A percentile compares a stretch with the other conserved stretches of the same genome.
These are phyloP conservation scores for Alentia gelatinosa DNA, from an alignment of 2,888 invertebrate species.

Conservation along the genomic window DNA sequence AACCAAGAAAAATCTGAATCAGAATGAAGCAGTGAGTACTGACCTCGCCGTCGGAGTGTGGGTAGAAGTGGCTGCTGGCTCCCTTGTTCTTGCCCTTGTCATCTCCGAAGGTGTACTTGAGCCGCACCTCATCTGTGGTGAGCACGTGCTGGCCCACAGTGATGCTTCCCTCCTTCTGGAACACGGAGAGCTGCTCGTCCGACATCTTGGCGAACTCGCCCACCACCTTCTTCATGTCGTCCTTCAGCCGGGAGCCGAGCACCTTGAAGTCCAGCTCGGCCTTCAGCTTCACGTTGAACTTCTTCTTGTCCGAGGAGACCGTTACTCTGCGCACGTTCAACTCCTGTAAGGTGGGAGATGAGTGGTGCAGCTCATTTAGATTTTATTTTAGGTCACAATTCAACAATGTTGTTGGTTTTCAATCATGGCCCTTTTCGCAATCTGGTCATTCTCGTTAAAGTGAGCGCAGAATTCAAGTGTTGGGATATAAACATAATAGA, in stretches of 20 bases:
- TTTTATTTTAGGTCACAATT: too few relatives aligned
- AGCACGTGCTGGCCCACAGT: slow-evolving; percentile 89
- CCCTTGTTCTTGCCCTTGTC: slow-evolving; percentile 73
- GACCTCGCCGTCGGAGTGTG: slow-evolving; percentile 91
- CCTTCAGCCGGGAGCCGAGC: slow-evolving; percentile 92
- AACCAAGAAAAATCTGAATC: too few relatives aligned
- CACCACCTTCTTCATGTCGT: slow-evolving; percentile 92
- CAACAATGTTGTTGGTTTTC: too few relatives aligned
- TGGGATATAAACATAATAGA: too few relatives aligned
- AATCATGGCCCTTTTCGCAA: too few relatives aligned
- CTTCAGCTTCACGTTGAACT: slow-evolving; percentile 93
- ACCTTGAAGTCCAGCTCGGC: slow-evolving; percentile 97
- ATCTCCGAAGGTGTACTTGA: slow-evolving; percentile 89
- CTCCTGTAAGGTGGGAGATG: too few relatives aligned
- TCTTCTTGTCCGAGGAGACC: slow-evolving; percentile 92
- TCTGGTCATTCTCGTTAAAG: too few relatives aligned
- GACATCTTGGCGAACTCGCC: slow-evolving; percentile 86
- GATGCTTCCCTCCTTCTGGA: slow-evolving; percentile 86
- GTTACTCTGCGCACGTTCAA: slow-evolving; percentile 93
- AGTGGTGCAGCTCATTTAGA: too few relatives aligned
- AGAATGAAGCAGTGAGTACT: slow-evolving; percentile 51
- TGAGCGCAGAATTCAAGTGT: too few relatives aligned
- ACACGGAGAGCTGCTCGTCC: slow-evolving; percentile 87
- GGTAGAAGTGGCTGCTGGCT: slow-evolving; percentile 85
- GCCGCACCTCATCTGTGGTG: slow-evolving; percentile 74